Evolutionary conservation across 2,888 invertebrate species (phyloP).

Genomic region (Zhuqinia jingwanae): DNA sequence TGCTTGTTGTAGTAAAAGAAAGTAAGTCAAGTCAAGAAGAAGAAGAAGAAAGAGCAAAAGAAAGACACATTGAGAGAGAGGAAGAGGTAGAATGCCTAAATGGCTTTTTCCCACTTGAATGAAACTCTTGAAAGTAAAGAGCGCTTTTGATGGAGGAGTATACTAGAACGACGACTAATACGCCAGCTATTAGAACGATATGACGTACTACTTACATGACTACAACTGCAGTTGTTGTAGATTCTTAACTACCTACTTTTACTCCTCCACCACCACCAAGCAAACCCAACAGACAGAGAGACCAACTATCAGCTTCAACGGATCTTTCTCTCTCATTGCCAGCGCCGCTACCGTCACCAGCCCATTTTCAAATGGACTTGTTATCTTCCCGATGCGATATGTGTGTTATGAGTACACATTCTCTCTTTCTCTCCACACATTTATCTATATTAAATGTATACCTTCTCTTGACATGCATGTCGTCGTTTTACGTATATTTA

Average conservation of each 20-base stretch:
- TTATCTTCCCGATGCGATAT: constrained; percentile 16
- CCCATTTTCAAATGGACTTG: constrained; percentile 29
- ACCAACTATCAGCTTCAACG: constrained; percentile 15
- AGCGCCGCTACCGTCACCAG: not conserved
- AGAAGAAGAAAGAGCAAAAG: constrained; percentile 16
- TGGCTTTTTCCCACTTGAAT: constrained; percentile 70
- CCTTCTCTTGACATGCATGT: not conserved
- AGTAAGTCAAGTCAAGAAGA: constrained; percentile 22
- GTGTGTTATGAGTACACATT: not conserved
- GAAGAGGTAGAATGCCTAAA: constrained; percentile 49
- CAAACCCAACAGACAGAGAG: not conserved
- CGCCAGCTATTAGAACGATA: constrained; percentile 57
- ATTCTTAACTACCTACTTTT: not conserved
- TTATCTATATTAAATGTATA: not conserved
- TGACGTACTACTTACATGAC: constrained; percentile 46
- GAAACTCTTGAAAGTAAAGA: constrained; percentile 54
- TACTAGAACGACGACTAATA: constrained; percentile 25
- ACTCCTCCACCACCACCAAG: not conserved
- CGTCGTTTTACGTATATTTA: not conserved
- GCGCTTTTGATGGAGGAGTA: constrained; percentile 36
- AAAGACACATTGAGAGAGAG: constrained; percentile 26
- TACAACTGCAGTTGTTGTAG: not conserved
- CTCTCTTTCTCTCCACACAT: not conserved
- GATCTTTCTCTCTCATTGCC: not conserved
- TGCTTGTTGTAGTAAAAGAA: not conserved